Base-by-base conservation (phyloP, 1,140 invertebrate species). In the Aphelenchoides fujianensis region DNA sequence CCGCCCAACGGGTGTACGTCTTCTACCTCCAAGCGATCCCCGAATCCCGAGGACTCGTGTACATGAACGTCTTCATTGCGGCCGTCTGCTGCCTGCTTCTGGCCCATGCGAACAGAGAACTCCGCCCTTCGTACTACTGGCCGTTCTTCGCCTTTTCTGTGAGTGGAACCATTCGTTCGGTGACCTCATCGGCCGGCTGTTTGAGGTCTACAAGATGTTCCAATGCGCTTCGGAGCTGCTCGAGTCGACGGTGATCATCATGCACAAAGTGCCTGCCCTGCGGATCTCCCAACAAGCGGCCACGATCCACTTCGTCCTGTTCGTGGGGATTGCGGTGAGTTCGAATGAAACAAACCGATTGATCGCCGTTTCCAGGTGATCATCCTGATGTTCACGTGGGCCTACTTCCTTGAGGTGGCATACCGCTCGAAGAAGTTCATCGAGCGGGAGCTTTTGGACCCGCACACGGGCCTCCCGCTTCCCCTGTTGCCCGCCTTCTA, bases 311-410 rank as follows among this genome's bases (percentile, higher is more conserved):
- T 59, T 59, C 34, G 34, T 59, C 23, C 5, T 59, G 5, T 7
- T 5, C 23, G 34, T 59, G 12, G 55, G 55, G 7, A 5, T 19
- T 59, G 55, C 19, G 28, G 12, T 59, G 19, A 59, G 28, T 19
- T 7, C 34, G 5, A 59, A 16, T 5, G n/a, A n/a, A n/a, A n/a
- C n/a, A n/a, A n/a, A n/a, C n/a, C n/a, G n/a, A n/a, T n/a, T n/a
- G n/a, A n/a, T n/a, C n/a, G n/a, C n/a, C n/a, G n/a, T n/a, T n/a
- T n/a, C n/a, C n/a, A n/a, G n/a, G n/a, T n/a, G n/a, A n/a, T n/a
- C n/a, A n/a, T n/a, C n/a, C n/a, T n/a, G n/a, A 30, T 59, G 55
- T 59, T 59, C 55, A 7, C 34, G 5, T 59, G 55, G 55, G 55
- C 55, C 55, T 59, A 59, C 55, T 59, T 59, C 19, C 23, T 59